phyloP scores from a whole-genome alignment of 1,140 invertebrate genomes.

The Anoplophora glabripennis region DNA sequence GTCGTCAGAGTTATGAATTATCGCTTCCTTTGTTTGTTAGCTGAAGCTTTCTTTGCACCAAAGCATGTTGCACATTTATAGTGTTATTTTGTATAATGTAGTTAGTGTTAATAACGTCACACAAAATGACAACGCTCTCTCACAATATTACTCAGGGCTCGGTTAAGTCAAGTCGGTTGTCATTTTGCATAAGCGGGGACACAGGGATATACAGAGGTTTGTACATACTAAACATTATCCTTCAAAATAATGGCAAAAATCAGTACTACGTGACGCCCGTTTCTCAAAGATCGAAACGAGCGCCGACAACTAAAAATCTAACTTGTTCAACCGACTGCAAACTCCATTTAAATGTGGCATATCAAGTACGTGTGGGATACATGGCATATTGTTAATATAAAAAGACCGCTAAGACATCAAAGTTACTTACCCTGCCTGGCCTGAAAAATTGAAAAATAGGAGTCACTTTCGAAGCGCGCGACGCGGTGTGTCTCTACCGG shows the following conservation, averaged over 20 bases:
- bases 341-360: conserved; percentile 37
- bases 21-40: conserved; percentile 4
- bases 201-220: background rate
- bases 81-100: conserved; percentile 13
- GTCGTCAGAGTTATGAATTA: background rate
- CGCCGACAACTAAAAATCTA: conserved; percentile 20
- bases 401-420: background rate
- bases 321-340: conserved; percentile 34
- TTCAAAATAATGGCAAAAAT: background rate
- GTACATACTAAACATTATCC: background rate
- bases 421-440: background rate
- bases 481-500: too few species aligned
- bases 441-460: background rate
- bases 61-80: conserved; percentile 35
- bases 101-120: conserved; percentile 11
- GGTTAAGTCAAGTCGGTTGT: conserved; percentile 4
- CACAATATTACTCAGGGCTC: background rate
- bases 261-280: background rate
- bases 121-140: conserved; percentile 19
- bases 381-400: conserved; percentile 14
- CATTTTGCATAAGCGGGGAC: conserved; percentile 11
- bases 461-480: too few species aligned
- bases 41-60: conserved; percentile 29
- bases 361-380: conserved; percentile 27
- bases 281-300: background rate